phyloP scores from a whole-genome alignment of 2,113 vertebrate genomes.

The Mesocricetus auratus region DNA sequence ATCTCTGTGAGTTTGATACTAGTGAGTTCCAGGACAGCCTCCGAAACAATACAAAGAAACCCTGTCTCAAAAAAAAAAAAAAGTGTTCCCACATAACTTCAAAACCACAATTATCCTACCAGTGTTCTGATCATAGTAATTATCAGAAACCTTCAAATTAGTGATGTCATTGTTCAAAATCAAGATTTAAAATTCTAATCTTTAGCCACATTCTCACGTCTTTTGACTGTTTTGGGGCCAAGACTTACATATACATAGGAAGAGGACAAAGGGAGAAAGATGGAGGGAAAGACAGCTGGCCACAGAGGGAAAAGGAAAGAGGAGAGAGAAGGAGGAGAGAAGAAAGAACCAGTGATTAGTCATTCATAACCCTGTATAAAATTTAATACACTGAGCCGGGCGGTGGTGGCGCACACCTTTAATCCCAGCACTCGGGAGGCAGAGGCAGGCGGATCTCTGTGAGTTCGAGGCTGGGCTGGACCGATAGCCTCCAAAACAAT shows the following conservation, averaged over 20 bases:
- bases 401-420: too few species aligned
- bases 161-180: slow-evolving; percentile 20
- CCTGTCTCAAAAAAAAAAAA: too few species aligned
- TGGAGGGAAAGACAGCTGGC: neutral
- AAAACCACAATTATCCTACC: slow-evolving; percentile 1
- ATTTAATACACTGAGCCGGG: slow-evolving; percentile 56
- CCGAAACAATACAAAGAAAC: too few species aligned
- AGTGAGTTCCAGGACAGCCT: too few species aligned
- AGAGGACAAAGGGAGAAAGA: neutral
- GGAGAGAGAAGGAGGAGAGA: neutral
- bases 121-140: neutral
- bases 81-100: slow-evolving; percentile 6
- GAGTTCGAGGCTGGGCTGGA: too few species aligned
- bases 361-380: neutral
- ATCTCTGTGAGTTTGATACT: too few species aligned
- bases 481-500: too few species aligned
- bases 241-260: neutral
- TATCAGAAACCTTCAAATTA: slow-evolving; percentile 44
- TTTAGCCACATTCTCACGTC: slow-evolving; percentile 3
- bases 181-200: neutral
- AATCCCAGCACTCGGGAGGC: too few species aligned
- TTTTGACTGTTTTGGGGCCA: slow-evolving; percentile 36
- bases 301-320: neutral
- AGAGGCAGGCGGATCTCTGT: too few species aligned
- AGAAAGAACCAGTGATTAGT: neutral